A percentile compares a stretch with the other conserved stretches of the same genome.
phyloP scores from a whole-genome alignment of 2,888 invertebrate genomes.

The Strigamia crassipes region DNA sequence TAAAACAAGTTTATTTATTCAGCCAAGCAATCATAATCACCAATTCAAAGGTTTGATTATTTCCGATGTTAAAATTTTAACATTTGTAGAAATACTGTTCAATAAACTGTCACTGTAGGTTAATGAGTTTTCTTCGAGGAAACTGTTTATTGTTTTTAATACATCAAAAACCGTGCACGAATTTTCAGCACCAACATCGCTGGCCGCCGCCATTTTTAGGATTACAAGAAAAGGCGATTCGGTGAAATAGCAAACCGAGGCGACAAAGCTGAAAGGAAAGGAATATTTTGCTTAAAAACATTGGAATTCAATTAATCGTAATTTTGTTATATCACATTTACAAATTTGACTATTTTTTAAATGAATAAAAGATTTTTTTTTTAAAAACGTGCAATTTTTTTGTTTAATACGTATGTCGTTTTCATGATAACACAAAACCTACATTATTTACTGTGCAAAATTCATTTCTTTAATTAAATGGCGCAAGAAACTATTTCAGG shows the following conservation, averaged over 20 bases:
- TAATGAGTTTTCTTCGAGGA: not conserved
- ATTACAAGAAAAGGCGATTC: conserved; percentile 12
- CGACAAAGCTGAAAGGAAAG: not conserved
- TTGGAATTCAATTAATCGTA: not conserved
- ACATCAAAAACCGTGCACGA: not conserved
- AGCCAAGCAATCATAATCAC: not conserved
- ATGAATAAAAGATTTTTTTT: not conserved
- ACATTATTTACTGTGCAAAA: not conserved
- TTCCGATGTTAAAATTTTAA: not conserved
- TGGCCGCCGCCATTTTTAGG: conserved; percentile 24
- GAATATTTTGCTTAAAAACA: not conserved
- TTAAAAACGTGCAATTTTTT: not conserved
- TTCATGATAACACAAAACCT: not conserved
- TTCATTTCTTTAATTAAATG: not conserved
- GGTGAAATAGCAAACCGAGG: not conserved
- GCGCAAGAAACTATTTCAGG: not conserved
- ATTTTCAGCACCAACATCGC: not conserved
- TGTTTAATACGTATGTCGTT: not conserved
- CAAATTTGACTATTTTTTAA: not conserved
- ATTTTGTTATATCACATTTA: too few species aligned
- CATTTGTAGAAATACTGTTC: not conserved
- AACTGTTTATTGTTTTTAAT: not conserved
- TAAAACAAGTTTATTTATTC: not conserved
- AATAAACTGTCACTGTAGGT: not conserved
- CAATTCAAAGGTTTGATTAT: not conserved